Conservation (phyloP, 2,888 invertebrate species). For the Aporophyla nigra region DNA sequence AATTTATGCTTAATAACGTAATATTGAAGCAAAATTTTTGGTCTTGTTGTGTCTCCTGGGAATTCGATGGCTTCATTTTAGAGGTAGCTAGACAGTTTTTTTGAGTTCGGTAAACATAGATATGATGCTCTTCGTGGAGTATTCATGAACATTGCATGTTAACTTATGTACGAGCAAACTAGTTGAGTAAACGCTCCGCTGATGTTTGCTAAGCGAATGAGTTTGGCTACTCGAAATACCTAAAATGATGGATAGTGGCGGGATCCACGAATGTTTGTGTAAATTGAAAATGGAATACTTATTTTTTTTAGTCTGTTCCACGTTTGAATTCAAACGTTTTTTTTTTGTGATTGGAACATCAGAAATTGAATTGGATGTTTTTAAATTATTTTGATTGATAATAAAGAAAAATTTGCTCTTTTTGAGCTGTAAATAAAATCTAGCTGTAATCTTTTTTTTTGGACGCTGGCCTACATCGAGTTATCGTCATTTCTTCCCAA, state of each 20-base stretch:
- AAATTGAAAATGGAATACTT: constrained; percentile 19
- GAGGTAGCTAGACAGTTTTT: constrained; percentile 22
- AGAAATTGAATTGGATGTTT: background rate
- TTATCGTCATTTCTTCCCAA: background rate
- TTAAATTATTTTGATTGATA: background rate
- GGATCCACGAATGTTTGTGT: constrained; percentile 21
- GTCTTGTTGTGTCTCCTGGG: constrained; percentile 2
- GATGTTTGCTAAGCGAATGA: constrained; percentile 63
- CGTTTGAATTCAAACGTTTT: background rate
- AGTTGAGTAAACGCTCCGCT: constrained; percentile 35
- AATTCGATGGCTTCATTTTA: constrained; percentile 34
- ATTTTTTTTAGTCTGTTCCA: background rate
- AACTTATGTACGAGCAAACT: constrained; percentile 42
- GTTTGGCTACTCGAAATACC: constrained; percentile 52
- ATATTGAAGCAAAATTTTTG: constrained; percentile 17
- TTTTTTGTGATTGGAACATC: background rate
- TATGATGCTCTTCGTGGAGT: constrained; percentile 49
- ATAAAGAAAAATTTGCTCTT: too few species aligned
- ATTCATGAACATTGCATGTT: constrained; percentile 57
- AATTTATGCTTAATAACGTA: background rate
- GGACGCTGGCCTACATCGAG: background rate
- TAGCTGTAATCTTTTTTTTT: background rate
- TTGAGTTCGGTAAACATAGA: constrained; percentile 19
- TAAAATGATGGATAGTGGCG: constrained; percentile 29
- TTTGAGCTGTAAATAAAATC: too few species aligned